Conservation (phyloP, 2,113 vertebrate genomes). For the Eupsittula cactorum region DNA sequence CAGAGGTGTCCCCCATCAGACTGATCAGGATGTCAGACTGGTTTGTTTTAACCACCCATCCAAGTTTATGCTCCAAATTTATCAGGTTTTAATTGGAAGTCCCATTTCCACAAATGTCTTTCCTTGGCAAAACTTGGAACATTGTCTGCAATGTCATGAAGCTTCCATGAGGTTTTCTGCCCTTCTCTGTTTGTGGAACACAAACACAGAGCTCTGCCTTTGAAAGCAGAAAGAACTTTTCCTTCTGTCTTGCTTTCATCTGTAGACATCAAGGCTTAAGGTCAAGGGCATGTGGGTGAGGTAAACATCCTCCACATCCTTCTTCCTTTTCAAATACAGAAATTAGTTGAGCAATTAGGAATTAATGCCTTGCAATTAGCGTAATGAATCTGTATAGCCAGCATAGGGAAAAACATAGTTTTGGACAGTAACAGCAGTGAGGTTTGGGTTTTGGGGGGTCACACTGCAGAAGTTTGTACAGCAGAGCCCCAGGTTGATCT, state of each 20-base stretch:
- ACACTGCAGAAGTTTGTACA: not conserved
- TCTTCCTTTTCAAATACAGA: constrained; percentile 5
- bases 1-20: not conserved
- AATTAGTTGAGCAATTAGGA: constrained; percentile 55
- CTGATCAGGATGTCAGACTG: accelerated
- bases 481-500: not conserved
- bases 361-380: constrained; percentile 39
- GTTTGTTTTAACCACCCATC: not conserved
- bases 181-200: not conserved
- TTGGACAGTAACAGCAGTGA: not conserved
- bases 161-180: not conserved
- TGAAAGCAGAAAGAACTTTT: not conserved
- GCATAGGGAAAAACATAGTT: not conserved
- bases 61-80: accelerated
- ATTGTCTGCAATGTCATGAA: accelerated
- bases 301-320: not conserved
- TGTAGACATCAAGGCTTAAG: not conserved
- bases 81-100: not conserved
- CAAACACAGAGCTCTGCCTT: not conserved
- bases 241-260: constrained; percentile 18
- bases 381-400: not conserved
- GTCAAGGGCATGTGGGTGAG: not conserved
- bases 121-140: not conserved
- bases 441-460: not conserved
- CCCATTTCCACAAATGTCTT: not conserved